Percentiles rank a stretch among this genome's conserved stretches.
These are phyloP conservation scores for Ashinkailepas kermadecensis DNA, from an alignment of 2,888 invertebrate species.

Conservation along the genomic window DNA sequence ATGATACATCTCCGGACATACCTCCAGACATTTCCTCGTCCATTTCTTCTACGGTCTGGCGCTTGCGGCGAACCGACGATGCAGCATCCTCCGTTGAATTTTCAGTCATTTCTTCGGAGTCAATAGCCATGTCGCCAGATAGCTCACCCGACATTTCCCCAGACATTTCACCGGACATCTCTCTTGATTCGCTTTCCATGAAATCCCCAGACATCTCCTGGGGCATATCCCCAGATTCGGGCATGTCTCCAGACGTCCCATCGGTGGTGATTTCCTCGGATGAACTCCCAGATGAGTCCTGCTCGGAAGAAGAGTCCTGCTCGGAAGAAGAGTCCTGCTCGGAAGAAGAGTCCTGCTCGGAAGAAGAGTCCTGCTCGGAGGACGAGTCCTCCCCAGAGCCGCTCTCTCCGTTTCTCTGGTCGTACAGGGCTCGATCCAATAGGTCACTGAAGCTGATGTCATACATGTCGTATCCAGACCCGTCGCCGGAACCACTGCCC, in stretches of 20 bases:
- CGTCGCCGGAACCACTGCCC: background rate
- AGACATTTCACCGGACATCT: background rate
- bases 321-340: no score
- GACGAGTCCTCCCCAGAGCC: background rate
- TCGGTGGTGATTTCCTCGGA: background rate
- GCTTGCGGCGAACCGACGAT: background rate
- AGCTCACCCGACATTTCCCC: background rate
- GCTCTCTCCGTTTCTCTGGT: background rate
- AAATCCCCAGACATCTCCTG: no score
- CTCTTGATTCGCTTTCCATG: background rate
- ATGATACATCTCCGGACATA: constrained; percentile 35
- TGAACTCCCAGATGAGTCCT: no score
- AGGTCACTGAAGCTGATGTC: background rate
- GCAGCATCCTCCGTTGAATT: background rate
- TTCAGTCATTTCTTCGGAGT: background rate
- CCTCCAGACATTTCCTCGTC: background rate
- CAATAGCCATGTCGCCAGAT: background rate
- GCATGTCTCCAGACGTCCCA: background rate
- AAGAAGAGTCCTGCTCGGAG: background rate
- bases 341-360: no score
- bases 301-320: no score
- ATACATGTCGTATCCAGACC: background rate
- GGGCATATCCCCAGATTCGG: background rate
- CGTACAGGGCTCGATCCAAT: background rate
- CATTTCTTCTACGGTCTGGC: background rate